Percentiles rank a stretch among this genome's conserved stretches.
phyloP scores from a whole-genome alignment of 2,797 vertebrate genomes.

The Rhabdophis nuchalis region DNA sequence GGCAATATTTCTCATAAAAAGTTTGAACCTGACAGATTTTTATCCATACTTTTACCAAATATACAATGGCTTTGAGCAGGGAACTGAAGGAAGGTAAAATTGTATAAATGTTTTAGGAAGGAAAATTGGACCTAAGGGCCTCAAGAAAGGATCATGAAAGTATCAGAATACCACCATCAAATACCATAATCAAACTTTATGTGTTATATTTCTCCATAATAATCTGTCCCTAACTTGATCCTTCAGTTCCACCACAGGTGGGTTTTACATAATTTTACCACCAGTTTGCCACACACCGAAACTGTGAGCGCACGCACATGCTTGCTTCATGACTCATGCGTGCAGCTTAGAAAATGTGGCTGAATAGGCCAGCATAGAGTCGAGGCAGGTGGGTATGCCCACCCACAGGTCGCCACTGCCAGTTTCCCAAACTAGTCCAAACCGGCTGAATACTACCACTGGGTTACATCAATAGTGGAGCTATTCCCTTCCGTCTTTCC shows the following conservation, averaged over 20 bases:
- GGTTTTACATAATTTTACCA: too few relatives aligned
- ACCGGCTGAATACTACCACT: too few relatives aligned
- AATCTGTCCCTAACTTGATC: background rate
- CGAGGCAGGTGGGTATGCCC: too few relatives aligned
- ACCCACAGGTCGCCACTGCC: too few relatives aligned
- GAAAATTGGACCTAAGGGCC: background rate
- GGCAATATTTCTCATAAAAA: background rate
- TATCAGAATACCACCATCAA: background rate
- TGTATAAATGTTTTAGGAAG: background rate
- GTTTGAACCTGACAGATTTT: background rate
- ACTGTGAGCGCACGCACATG: too few relatives aligned
- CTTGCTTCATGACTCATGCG: too few relatives aligned
- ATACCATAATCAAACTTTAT: too few relatives aligned
- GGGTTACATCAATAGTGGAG: background rate
- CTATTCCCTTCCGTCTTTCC: background rate
- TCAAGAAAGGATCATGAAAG: background rate
- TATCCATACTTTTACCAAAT: background rate
- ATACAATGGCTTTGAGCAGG: background rate
- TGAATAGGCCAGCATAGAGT: too few relatives aligned
- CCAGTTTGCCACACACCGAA: too few relatives aligned
- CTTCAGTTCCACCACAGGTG: background rate
- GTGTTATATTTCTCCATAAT: background rate
- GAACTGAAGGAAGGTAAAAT: background rate
- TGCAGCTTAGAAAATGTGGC: too few relatives aligned
- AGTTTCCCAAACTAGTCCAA: too few relatives aligned